Evolutionary conservation across 2,797 vertebrate species (phyloP).

Genomic region (Rhodeus uyekii): DNA sequence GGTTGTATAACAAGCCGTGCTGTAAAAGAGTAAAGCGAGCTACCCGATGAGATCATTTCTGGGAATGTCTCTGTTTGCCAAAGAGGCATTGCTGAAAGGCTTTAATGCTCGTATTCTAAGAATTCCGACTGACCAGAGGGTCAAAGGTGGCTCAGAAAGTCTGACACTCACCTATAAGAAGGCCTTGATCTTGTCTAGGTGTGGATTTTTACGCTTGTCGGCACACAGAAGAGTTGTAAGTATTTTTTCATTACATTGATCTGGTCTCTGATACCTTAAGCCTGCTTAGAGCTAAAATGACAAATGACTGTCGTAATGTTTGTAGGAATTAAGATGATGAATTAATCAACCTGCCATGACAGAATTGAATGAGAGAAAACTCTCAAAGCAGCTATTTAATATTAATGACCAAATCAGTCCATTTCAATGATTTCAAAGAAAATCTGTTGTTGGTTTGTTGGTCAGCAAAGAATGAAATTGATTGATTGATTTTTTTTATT

Average conservation of each 20-base stretch:
- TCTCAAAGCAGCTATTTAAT: background rate
- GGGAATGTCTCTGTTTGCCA: conserved; percentile 29
- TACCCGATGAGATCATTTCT: conserved; percentile 9
- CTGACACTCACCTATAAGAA: conserved; percentile 29
- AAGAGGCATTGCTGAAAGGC: background rate
- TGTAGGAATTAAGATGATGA: background rate
- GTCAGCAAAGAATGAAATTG: background rate
- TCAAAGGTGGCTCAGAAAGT: conserved; percentile 41
- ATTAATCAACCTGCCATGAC: background rate
- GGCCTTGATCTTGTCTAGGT: background rate
- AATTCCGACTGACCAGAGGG: background rate
- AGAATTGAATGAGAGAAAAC: background rate
- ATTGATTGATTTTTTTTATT: background rate
- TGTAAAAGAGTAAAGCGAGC: conserved; percentile 28
- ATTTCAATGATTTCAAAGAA: background rate
- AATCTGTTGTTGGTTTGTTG: no score
- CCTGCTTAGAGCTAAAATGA: background rate
- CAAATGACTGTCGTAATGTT: background rate
- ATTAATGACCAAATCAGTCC: background rate
- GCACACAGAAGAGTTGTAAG: conserved; percentile 10
- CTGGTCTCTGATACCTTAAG: background rate
- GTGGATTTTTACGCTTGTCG: background rate
- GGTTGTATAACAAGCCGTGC: conserved; percentile 7
- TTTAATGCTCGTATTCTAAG: conserved; percentile 20
- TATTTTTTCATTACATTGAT: background rate